phyloP scores from a whole-genome alignment of 2,113 vertebrate genomes.

The Bubo bubo region DNA sequence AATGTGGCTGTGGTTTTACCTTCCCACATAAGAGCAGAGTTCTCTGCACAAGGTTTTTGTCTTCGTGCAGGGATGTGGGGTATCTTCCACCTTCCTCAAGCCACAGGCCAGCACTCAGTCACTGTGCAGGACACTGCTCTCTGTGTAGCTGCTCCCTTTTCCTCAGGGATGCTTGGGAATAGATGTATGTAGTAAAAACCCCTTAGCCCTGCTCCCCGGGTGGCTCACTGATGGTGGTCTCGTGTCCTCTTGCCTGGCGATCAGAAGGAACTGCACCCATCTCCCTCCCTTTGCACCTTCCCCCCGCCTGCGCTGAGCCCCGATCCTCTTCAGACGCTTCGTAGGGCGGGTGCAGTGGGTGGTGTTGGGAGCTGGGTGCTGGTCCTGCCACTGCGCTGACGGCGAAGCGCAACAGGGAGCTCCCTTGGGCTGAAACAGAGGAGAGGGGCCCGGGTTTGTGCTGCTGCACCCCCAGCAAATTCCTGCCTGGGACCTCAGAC shows the following conservation, averaged over 20 bases:
- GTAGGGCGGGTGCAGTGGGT: not conserved
- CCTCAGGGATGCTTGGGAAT: not conserved
- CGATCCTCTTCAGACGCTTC: not conserved
- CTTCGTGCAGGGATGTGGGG: not conserved
- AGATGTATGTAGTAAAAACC: not conserved
- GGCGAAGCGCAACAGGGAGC: not conserved
- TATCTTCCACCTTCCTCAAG: not conserved
- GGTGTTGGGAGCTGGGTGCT: not conserved
- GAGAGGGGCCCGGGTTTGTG: not conserved
- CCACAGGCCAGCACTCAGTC: not conserved
- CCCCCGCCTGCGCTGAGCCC: not conserved
- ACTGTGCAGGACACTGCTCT: not conserved
- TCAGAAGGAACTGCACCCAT: not conserved
- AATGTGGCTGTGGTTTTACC: not conserved
- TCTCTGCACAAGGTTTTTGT: not conserved
- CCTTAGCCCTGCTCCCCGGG: not conserved
- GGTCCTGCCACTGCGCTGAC: too few relatives aligned
- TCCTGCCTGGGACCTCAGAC: not conserved
- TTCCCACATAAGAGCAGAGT: not conserved
- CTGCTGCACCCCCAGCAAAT: not conserved
- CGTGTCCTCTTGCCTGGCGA: fast-evolving
- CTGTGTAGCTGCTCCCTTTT: too few relatives aligned
- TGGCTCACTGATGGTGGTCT: not conserved
- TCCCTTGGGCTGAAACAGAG: not conserved
- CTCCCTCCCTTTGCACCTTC: not conserved